Base-by-base conservation (phyloP, 1,140 invertebrate genomes). In the Camponotus pennsylvanicus region DNA sequence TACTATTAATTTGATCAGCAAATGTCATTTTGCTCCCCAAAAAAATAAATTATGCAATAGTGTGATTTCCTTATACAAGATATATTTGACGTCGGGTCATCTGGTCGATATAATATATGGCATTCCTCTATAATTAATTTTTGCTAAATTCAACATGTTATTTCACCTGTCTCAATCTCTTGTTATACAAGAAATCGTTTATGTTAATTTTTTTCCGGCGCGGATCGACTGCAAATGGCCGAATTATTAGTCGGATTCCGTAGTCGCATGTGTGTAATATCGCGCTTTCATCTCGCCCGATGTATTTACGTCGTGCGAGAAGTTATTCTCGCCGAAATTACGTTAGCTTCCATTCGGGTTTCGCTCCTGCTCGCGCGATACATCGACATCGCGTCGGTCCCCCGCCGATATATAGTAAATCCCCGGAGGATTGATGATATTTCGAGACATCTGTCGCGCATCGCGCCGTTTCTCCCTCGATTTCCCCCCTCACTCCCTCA, bases 351-450 rank as follows among this genome's bases (percentile, higher is more conserved):
- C n/a, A 15, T 32, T 79, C 11, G 61, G 32, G 18, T 66, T 40
- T 79, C 18, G 75, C 6, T 49, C 34, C 40, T 34, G 27, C 11
- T 32, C 3, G 40, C 9, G 32, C 61, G 76, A 37, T 15, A 18
- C 27, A 27, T 67, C 63, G 77, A 78, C 57, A 45, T 78, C 76
- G 2, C 27, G 5, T 78, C 42, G 5, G 15, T 63, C 5, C 13
- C 13, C 0, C 61, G 34, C 13, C 45, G 64, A 18, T 67, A 67
- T 37, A 67, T 37, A 67, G 45, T 27, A 69, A n/a, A 55, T 55
- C 66, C 37, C 37, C 64, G 15, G 49, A 70, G 49, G 64, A 80
- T 27, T 52, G 63, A 70, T 57, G 78, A 80, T 80, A 80, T 70
- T 80, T 70, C 6, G 34, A 80, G 77, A 80, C 69, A 80, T 66